These are phyloP conservation scores for Drosophila prosaltans DNA, from an alignment of 1,140 invertebrate species.

Conservation along the genomic window DNA sequence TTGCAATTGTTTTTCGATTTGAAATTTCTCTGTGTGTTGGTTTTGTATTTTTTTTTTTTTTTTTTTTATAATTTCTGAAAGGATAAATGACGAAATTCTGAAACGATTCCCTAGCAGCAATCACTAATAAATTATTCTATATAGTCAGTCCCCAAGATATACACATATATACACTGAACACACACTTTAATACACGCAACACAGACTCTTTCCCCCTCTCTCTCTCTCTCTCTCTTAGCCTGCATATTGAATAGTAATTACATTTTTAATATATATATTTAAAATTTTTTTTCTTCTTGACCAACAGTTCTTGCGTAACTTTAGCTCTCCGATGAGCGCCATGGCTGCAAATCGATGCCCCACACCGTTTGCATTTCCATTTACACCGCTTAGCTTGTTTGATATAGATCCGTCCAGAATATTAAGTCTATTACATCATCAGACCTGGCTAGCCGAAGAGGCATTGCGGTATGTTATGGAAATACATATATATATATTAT, in stretches of 20 bases:
- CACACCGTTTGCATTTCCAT: slow-evolving; percentile 81
- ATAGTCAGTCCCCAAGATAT: background rate
- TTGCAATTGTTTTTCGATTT: background rate
- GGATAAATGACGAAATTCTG: background rate
- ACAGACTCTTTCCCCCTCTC: slow-evolving; percentile 2
- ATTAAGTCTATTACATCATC: slow-evolving; percentile 78
- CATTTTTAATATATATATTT: background rate
- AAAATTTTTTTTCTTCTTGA: slow-evolving; percentile 9
- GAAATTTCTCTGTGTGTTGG: background rate
- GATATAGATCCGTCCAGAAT: slow-evolving; percentile 83
- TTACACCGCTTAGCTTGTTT: slow-evolving; percentile 79
- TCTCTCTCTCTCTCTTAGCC: background rate
- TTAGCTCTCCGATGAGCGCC: slow-evolving; percentile 65
- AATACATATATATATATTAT: too few species aligned
- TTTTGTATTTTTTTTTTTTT: background rate
- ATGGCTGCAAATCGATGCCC: slow-evolving; percentile 70
- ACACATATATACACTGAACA: slow-evolving; percentile 3
- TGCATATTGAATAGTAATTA: background rate
- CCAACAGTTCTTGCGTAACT: slow-evolving; percentile 72
- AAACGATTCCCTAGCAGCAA: background rate
- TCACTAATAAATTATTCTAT: slow-evolving; percentile 5
- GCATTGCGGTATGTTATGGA: slow-evolving; percentile 66
- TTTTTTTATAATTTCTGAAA: background rate
- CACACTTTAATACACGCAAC: background rate
- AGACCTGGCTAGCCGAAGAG: slow-evolving; percentile 82